Evolutionary conservation across 2,113 vertebrate species (phyloP).

Genomic region (Nycticryphes semicollaris): DNA sequence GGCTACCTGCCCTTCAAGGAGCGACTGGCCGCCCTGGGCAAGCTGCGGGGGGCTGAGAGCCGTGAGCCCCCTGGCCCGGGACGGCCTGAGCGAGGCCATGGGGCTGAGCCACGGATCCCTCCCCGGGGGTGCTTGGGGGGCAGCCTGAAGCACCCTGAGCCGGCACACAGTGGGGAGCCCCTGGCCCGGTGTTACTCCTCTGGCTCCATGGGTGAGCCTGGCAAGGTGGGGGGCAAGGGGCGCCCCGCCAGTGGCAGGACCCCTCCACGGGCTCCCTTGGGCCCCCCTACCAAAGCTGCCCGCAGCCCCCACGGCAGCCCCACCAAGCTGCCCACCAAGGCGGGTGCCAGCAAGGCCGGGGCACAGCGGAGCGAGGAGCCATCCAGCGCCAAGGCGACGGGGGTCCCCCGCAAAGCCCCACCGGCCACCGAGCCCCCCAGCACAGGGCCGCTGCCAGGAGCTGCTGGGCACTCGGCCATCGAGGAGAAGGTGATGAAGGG

Average conservation of each 20-base stretch:
- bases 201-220: conserved; percentile 70
- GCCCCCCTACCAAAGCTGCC: conserved; percentile 72
- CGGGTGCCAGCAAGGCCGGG: conserved; percentile 49
- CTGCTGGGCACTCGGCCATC: conserved; percentile 81
- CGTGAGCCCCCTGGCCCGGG: not conserved
- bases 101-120: not conserved
- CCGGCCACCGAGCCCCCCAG: not conserved
- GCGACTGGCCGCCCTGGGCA: conserved; percentile 82
- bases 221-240: conserved; percentile 74
- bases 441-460: not conserved
- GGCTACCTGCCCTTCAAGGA: conserved; percentile 85
- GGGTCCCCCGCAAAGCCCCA: conserved; percentile 17
- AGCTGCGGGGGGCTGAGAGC: conserved; percentile 72
- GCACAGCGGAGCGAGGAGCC: conserved; percentile 24
- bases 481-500: conserved; percentile 99
- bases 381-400: conserved; percentile 19
- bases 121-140: not conserved
- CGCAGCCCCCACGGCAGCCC: conserved; percentile 87
- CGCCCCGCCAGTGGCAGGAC: conserved; percentile 73
- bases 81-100: not conserved
- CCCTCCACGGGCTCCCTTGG: conserved; percentile 76
- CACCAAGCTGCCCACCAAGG: conserved; percentile 88
- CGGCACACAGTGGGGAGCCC: conserved; percentile 63
- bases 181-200: conserved; percentile 72
- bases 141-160: conserved; percentile 81